phyloP scores from a whole-genome alignment of 2,797 vertebrate genomes.

The Emydoidea blandingii region DNA sequence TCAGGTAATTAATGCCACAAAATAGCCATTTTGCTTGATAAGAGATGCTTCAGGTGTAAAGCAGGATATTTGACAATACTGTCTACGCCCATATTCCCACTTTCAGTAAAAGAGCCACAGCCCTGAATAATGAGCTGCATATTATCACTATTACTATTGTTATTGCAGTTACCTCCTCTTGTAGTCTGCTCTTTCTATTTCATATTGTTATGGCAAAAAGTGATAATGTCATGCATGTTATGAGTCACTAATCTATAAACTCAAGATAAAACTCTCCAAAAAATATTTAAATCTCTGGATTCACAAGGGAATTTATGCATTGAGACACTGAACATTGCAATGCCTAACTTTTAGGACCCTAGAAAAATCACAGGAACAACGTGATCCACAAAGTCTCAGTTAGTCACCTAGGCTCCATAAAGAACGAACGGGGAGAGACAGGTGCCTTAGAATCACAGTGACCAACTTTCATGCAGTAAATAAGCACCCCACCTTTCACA shows the following conservation, averaged over 20 bases:
- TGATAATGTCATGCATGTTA: rapidly evolving
- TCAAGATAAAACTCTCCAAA: background rate
- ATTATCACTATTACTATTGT: background rate
- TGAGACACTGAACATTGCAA: background rate
- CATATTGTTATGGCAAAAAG: background rate
- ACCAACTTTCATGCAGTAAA: too few relatives aligned
- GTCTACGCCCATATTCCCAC: rapidly evolving
- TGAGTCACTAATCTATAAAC: background rate
- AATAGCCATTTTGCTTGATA: background rate
- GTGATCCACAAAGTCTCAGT: background rate
- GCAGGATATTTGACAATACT: rapidly evolving
- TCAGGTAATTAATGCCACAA: background rate
- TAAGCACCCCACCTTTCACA: too few relatives aligned
- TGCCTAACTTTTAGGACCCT: background rate
- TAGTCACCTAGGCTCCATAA: background rate
- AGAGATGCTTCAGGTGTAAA: background rate
- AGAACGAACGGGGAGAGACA: background rate
- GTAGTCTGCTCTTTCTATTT: background rate
- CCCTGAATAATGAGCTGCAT: background rate
- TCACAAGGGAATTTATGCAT: background rate
- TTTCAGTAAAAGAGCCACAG: background rate
- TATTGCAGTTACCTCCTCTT: background rate
- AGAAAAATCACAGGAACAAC: background rate
- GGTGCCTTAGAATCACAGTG: background rate
- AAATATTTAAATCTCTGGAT: background rate